Percentiles rank a stretch among this genome's conserved stretches.
Evolutionary conservation across 2,888 invertebrate genomes (phyloP).

Genomic region (Cheilosia variabilis): DNA sequence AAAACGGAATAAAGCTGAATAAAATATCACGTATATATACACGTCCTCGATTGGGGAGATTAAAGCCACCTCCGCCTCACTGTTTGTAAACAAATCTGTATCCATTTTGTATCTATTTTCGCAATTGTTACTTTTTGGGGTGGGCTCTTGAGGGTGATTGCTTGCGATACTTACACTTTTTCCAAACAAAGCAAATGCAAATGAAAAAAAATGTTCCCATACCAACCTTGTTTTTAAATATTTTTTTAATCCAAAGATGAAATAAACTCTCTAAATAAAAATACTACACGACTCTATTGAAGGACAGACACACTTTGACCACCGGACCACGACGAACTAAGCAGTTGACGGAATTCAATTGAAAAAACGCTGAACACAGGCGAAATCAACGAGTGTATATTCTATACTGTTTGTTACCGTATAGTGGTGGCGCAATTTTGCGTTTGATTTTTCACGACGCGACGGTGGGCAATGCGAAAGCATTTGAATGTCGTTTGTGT

Average conservation of each 20-base stretch:
- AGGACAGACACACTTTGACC: constrained; percentile 40
- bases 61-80: constrained; percentile 17
- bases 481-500: constrained; percentile 47
- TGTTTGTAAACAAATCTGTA: constrained; percentile 73
- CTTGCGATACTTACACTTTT: constrained; percentile 28
- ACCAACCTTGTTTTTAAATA: constrained; percentile 35
- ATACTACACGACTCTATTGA: constrained; percentile 19
- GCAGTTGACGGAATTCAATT: constrained; percentile 62
- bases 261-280: constrained; percentile 16
- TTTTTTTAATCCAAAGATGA: constrained; percentile 43
- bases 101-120: constrained; percentile 42
- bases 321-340: constrained; percentile 66
- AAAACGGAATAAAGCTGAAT: not conserved
- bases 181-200: not conserved
- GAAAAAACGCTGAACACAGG: constrained; percentile 36
- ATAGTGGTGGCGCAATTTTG: constrained; percentile 22
- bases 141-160: constrained; percentile 9
- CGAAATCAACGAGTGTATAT: constrained; percentile 7
- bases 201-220: not conserved
- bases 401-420: no score
- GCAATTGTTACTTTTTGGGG: constrained; percentile 39
- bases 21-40: constrained; percentile 53
- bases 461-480: constrained; percentile 16
- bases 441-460: not conserved
- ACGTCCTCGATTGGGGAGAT: constrained; percentile 44